Base-by-base conservation (phyloP, 2,797 vertebrate species). In the Anguilla obscura region DNA sequence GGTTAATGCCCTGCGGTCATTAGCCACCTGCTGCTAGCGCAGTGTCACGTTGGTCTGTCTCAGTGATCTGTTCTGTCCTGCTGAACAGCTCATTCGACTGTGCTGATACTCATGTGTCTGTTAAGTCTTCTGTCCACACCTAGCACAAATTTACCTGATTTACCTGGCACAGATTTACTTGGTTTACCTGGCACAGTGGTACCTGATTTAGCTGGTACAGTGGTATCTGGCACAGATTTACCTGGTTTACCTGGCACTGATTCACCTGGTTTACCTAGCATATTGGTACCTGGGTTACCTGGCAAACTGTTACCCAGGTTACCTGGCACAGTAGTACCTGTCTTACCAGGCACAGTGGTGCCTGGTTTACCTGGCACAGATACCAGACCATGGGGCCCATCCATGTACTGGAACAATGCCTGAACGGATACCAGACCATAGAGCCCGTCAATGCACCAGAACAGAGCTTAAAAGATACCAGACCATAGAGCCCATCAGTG, bases 11-110 rank as follows among this genome's bases (percentile, higher is more conserved):
- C 79, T 50, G 21, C 45, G 10, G 79, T 82, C 45, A 50, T 82
- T 82, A 82, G 79, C 79, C 79, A 82, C 79, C 79, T 82, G 79
- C 79, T 82, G 79, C 45, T 82, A 48, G 21, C 45, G 24, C 24
- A 2, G 79, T 48, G 40, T 82, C 79, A 82, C 79, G 50, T 82
- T 82, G 21, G 45, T 50, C 79, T 50, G 48, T 50, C 79, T 50
- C 21, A 82, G 45, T 82, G 50, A 82, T 82, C 45, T 48, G 79
- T 9, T 82, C 79, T 50, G 79, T 50, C 7, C 79, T 50, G 79
- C 45, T 24, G 79, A 24, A n/a, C 45, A 10, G 45, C 18, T 82
- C 40, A 82, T 82, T 48, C 36, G 36, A 30, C 24, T 50, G 40
- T n/a, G 79, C 16, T 82, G 45, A 50, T 24, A 1, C 45, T 36